Evolutionary conservation across 2,797 vertebrate genomes (phyloP).

Genomic region (Borostomias antarcticus): DNA sequence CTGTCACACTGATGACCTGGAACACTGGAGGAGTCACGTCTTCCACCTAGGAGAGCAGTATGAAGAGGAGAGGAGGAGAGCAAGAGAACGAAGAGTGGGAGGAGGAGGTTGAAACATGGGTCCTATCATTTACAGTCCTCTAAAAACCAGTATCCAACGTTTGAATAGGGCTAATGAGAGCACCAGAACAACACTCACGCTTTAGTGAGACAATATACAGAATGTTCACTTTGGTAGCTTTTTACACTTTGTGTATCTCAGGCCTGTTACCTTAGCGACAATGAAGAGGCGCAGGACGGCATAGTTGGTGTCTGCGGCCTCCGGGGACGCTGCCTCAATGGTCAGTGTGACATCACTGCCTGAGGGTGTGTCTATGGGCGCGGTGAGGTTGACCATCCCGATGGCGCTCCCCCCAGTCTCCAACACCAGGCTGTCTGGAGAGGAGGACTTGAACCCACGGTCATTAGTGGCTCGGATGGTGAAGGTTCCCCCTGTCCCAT

Average conservation of each 20-base stretch:
- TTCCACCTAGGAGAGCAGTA: constrained; percentile 43
- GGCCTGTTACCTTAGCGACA: constrained; percentile 47
- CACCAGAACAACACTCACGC: no score
- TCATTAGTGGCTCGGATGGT: constrained; percentile 56
- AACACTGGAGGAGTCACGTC: constrained; percentile 58
- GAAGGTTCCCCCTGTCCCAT: constrained; percentile 36
- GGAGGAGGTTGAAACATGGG: no score
- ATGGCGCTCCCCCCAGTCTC: constrained; percentile 25
- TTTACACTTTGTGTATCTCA: no score
- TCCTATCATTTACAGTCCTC: no score
- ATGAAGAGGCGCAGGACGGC: constrained; percentile 50
- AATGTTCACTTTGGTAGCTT: no score
- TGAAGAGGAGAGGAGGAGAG: background rate
- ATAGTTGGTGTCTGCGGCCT: constrained; percentile 58
- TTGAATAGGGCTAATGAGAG: no score
- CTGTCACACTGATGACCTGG: constrained; percentile 29
- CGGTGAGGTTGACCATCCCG: constrained; percentile 52
- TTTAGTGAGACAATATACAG: no score
- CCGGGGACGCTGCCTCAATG: constrained; percentile 51
- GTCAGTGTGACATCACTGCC: constrained; percentile 65
- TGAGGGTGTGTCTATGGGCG: constrained; percentile 48
- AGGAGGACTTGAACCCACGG: constrained; percentile 37
- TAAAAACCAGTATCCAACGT: no score
- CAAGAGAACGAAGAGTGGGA: no score
- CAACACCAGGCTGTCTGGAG: constrained; percentile 41